These are phyloP conservation scores for Pyralis farinalis DNA, from an alignment of 2,888 invertebrate genomes.

Conservation along the genomic window DNA sequence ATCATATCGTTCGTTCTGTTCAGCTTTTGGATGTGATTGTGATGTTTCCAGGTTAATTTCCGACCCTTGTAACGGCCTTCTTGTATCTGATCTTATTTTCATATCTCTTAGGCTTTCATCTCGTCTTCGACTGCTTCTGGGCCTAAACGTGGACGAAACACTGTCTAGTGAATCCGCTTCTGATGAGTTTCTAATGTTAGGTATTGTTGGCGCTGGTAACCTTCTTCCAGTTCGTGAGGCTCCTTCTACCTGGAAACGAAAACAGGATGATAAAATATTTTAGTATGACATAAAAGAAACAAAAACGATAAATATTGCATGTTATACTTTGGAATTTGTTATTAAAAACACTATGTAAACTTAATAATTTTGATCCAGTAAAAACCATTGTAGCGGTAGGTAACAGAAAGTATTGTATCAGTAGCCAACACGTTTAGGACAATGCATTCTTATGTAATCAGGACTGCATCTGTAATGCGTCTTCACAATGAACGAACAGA, in stretches of 20 bases:
- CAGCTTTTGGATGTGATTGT: constrained; percentile 32
- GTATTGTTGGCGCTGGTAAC: constrained; percentile 35
- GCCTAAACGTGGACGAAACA: constrained; percentile 43
- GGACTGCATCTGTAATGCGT: constrained; percentile 29
- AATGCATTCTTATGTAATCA: constrained; percentile 34
- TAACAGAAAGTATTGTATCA: background rate
- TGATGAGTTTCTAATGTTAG: constrained; percentile 34
- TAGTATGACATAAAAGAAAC: no score
- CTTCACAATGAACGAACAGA: constrained; percentile 32
- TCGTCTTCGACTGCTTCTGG: constrained; percentile 48
- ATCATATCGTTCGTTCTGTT: constrained; percentile 59
- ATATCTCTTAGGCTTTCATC: constrained; percentile 46
- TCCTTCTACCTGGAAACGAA: constrained; percentile 56
- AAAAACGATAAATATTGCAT: no score
- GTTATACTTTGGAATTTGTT: no score
- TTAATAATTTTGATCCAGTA: no score
- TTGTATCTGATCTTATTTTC: constrained; percentile 45
- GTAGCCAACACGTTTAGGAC: constrained; percentile 13
- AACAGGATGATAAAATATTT: no score
- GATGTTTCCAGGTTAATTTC: constrained; percentile 31
- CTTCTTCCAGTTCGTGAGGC: constrained; percentile 50
- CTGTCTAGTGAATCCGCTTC: constrained; percentile 39
- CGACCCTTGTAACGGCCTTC: constrained; percentile 30
- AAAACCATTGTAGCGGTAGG: no score
- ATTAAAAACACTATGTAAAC: no score